phyloP scores from a whole-genome alignment of 2,797 vertebrate genomes.

The Lepidocolaptes lacrymiger region DNA sequence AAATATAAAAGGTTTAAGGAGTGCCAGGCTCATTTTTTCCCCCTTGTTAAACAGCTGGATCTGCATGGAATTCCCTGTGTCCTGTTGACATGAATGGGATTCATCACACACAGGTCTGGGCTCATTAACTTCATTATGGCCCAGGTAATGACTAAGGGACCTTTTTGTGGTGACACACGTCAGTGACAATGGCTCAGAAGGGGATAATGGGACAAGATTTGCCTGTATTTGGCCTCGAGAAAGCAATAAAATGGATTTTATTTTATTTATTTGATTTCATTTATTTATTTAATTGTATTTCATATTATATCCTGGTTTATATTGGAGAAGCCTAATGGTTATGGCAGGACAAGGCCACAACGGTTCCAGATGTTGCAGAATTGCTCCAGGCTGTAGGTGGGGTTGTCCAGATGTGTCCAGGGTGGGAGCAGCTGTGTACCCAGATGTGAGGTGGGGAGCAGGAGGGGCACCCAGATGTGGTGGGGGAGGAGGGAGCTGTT shows the following conservation, averaged over 20 bases:
- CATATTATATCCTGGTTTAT: fast-evolving
- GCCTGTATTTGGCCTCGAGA: background rate
- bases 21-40: background rate
- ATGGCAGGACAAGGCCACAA: background rate
- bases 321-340: fast-evolving
- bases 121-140: background rate
- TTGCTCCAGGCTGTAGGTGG: fast-evolving
- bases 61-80: fast-evolving
- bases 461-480: background rate
- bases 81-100: background rate
- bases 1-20: background rate
- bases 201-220: fast-evolving
- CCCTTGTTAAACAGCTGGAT: background rate
- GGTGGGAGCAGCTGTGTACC: background rate
- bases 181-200: fast-evolving
- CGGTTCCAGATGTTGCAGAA: background rate
- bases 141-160: fast-evolving
- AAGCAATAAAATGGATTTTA: fast-evolving
- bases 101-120: fast-evolving
- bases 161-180: background rate
- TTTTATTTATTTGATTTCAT: background rate
- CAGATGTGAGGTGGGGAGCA: background rate
- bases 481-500: background rate
- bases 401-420: background rate
- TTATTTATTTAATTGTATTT: background rate